phyloP scores from a whole-genome alignment of 2,113 vertebrate genomes.

The Emydura subglobosa region DNA sequence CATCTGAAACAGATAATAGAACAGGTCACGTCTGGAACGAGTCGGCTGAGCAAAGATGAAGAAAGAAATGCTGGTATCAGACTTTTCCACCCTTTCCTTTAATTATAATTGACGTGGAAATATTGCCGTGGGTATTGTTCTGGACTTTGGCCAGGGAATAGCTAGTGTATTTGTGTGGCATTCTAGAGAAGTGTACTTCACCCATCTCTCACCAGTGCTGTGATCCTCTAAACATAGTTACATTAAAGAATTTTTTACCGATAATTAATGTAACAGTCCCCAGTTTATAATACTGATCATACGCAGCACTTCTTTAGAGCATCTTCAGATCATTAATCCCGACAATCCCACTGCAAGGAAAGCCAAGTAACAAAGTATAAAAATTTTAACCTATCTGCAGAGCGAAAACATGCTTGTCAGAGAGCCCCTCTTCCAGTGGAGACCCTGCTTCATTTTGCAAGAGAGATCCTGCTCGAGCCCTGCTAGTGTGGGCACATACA shows the following conservation, averaged over 20 bases:
- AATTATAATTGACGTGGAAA: rapidly evolving
- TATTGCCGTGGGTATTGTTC: rapidly evolving
- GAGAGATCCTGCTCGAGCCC: neutral
- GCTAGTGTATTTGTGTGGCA: neutral
- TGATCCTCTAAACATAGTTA: rapidly evolving
- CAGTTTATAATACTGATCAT: neutral
- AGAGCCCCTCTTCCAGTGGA: neutral
- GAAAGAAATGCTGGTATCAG: constrained; percentile 29
- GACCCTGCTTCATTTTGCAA: neutral
- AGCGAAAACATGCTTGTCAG: neutral
- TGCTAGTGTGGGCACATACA: neutral
- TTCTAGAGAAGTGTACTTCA: rapidly evolving
- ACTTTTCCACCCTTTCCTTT: neutral
- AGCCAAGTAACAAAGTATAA: rapidly evolving
- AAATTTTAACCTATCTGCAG: too few relatives aligned
- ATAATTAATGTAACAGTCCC: rapidly evolving
- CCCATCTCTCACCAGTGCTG: rapidly evolving
- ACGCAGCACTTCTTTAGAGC: neutral
- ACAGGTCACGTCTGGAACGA: constrained; percentile 76
- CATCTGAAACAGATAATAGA: constrained; percentile 92
- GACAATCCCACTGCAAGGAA: neutral
- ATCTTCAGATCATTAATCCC: rapidly evolving
- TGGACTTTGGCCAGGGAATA: rapidly evolving
- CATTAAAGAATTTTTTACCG: neutral
- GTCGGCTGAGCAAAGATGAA: constrained; percentile 37